Base-by-base conservation (phyloP, 64 coral and sea anemone species). In the Dendronephthya gigantea region DNA sequence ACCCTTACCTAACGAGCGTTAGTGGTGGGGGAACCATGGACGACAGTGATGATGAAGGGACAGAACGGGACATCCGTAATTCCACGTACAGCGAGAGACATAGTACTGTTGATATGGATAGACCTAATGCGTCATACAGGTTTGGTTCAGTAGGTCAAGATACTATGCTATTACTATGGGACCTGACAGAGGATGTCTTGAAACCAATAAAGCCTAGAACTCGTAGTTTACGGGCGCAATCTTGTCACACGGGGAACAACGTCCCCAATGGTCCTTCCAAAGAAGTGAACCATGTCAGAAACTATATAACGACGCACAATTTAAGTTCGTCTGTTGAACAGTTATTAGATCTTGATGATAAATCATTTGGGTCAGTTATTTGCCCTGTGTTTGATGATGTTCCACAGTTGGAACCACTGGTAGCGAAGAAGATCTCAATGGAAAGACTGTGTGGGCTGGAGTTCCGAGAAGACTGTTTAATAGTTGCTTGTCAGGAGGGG, bases 141-240 rank as follows among this genome's bases (percentile, higher is more conserved):
- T 93, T 97, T 91, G 94, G 94, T 38, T 97, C 94, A 31, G 94
- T 97, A 15, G 94, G 92, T 12, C 91, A 97, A 50, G 94, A 97
- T 34, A 97, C 94, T 52, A 93, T 93, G 89, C 49, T 97, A 17
- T 70, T 92, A 52, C 85, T 97, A 36, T 97, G 94, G 94, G 94
- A 97, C 81, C 84, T 97, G 35, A 91, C 91, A 36, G 94, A 93
- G 38, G 94, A 97, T 51, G 72, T 97, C 76, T 69, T 97, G 38
- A 91, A 85, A 51, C 90, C 91, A 22, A 92, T 93, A 39, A 88
- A 92, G 58, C 89, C 94, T 25, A 82, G 94, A 23, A 82, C 88
- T 14, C 92, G 91, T 1, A 97, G 94, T 65, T 48, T 90, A 32
- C 69, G 92, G 33, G 87, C 89, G 28, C 49, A 52, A 35, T 87